These are phyloP conservation scores for Zootermopsis nevadensis DNA, from an alignment of 2,888 invertebrate species.

Conservation along the genomic window DNA sequence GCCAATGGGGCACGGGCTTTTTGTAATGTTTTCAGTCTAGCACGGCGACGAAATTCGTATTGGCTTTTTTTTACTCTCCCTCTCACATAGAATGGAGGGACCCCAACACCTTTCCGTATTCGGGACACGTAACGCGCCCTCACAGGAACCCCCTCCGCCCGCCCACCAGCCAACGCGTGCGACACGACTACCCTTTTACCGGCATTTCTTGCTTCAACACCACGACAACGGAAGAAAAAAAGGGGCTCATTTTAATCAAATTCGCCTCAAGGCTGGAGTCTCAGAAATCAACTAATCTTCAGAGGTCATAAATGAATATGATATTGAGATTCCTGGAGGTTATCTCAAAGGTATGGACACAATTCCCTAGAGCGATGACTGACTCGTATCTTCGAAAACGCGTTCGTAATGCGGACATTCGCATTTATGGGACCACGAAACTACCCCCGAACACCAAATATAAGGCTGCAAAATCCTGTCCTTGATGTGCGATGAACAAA, in stretches of 20 bases:
- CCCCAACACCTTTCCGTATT: conserved; percentile 17
- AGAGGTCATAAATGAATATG: conserved; percentile 11
- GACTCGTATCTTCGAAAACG: no score
- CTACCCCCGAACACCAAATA: no score
- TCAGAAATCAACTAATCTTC: conserved; percentile 33
- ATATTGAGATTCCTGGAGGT: not conserved
- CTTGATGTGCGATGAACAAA: no score
- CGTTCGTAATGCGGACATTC: no score
- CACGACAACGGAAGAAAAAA: conserved; percentile 9
- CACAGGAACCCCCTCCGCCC: not conserved
- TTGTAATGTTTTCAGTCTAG: conserved; percentile 7
- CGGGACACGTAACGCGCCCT: conserved; percentile 32
- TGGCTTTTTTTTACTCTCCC: conserved; percentile 16
- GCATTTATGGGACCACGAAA: no score
- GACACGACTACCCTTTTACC: conserved; percentile 42
- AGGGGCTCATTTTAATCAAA: conserved; percentile 37
- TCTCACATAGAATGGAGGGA: conserved; percentile 16
- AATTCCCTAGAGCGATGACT: no score
- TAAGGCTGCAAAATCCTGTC: no score
- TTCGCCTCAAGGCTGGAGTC: not conserved
- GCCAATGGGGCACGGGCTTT: not conserved
- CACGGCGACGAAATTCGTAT: conserved; percentile 16
- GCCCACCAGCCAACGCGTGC: conserved; percentile 12
- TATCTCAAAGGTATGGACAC: no score
- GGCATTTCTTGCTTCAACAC: conserved; percentile 36